Evolutionary conservation across 37 sponge, comb jelly and placozoan genomes (phyloP), one percentile per base, ranked within the genome.

Genomic region (Ianthella basta): DNA sequence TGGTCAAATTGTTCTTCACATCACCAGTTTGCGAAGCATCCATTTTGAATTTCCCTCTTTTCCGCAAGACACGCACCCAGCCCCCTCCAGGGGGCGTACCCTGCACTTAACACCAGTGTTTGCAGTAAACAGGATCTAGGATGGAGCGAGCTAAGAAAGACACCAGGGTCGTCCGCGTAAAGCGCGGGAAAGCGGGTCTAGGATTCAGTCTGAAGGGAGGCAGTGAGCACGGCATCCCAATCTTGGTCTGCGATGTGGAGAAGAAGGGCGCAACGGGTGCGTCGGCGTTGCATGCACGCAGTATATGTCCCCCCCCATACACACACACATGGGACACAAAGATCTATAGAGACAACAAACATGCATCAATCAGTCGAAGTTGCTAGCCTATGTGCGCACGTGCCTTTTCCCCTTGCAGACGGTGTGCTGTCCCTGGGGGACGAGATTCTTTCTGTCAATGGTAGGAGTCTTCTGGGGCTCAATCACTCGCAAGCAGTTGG

Each of bases 161-260:
- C n/a, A 67, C 81, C 14, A 85, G 59, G 36, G 72, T 57, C 13
- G 87, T 92, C 4, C 70, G 78, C 37, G 29, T 92, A 29, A 86
- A 88, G 59, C 55, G 87, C 10, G 75, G 57, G 59, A 83, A 86
- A 30, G 83, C 64, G 27, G 94, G 94, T 0, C 80, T 94, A 0
- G 94, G 77, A 21, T 94, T 94, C 79, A 91, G 91, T 56, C 73
- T 94, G 21, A 94, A 94, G 68, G 94, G 94, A 41, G 94, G 94
- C 0, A 75, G 36, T 24, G 94, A 94, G 41, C 94, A 94, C 66
- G 94, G 94, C 32, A 88, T 94, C 15, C 89, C 89, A 0, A 83
- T 94, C 30, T 83, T 94, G 10, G 91, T 94, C 0, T 91, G 87
- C 3, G 86, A 75, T 37, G 86, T 94, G 32, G 83, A 93, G 50